Conservation (phyloP, 2,113 vertebrate species). For the Asarcornis scutulata region DNA sequence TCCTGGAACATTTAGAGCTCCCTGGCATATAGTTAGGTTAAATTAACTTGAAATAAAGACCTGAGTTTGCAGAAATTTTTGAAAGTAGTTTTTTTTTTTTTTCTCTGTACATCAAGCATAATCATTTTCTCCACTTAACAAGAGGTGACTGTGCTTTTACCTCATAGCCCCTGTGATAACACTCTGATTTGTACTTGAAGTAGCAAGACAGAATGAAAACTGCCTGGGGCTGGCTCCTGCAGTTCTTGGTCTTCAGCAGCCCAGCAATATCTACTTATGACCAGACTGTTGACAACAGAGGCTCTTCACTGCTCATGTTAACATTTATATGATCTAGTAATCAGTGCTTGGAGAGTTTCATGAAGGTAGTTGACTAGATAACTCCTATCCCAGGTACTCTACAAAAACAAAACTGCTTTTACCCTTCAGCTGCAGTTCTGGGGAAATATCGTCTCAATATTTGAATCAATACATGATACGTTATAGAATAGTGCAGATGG, state of each 20-base stretch:
- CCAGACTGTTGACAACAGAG: not conserved
- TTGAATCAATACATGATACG: accelerated
- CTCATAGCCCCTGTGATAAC: accelerated
- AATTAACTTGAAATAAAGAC: not conserved
- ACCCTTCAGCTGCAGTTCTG: not conserved
- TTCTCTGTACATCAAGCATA: not conserved
- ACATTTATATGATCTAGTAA: not conserved
- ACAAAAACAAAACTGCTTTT: not conserved
- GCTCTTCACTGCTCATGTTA: not conserved
- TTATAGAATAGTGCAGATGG: not conserved
- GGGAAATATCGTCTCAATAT: not conserved
- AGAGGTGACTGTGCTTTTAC: not conserved
- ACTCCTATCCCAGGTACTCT: not conserved
- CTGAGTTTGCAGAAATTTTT: not conserved
- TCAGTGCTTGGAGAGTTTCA: not conserved
- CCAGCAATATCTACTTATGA: not conserved
- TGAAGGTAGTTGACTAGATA: not conserved
- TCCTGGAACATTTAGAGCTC: not conserved
- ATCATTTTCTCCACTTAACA: not conserved
- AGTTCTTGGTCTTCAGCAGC: not conserved
- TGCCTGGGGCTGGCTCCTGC: not conserved
- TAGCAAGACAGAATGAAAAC: not conserved
- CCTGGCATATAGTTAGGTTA: not conserved
- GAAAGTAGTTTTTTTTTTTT: not conserved
- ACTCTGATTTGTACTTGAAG: not conserved